phyloP scores from a whole-genome alignment of 2,888 invertebrate genomes.

The Amblyjoppa proteus region DNA sequence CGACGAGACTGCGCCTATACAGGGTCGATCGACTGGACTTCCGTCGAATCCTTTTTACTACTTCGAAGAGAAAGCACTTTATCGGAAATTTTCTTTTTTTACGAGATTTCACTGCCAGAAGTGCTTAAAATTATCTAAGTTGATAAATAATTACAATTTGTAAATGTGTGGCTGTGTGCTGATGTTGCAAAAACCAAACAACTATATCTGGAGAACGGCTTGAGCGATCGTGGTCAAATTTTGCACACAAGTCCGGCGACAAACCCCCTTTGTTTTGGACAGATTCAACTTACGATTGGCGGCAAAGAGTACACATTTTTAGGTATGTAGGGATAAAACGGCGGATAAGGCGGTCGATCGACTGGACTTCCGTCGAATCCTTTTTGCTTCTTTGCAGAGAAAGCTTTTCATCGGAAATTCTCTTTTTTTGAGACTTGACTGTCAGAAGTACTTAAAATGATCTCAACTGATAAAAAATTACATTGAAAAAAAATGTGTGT shows the following conservation, averaged over 20 bases:
- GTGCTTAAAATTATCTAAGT: not conserved
- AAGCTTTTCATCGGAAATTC: too few species aligned
- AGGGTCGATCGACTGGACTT: constrained; percentile 54
- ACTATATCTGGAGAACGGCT: not conserved
- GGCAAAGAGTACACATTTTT: too few species aligned
- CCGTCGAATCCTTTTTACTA: constrained; percentile 50
- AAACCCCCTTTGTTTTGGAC: not conserved
- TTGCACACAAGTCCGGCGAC: not conserved
- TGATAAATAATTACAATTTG: not conserved
- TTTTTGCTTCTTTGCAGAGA: too few species aligned
- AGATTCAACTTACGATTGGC: not conserved
- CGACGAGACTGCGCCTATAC: constrained; percentile 63
- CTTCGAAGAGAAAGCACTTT: too few species aligned
- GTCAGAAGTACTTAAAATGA: too few species aligned
- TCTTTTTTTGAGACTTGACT: not conserved
- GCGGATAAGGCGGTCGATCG: too few species aligned
- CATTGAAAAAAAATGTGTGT: not conserved
- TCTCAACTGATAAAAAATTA: not conserved
- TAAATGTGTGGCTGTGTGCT: too few species aligned
- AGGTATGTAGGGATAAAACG: too few species aligned
- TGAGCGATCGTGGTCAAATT: not conserved
- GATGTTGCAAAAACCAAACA: not conserved
- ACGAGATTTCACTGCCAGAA: not conserved
- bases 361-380: too few species aligned
- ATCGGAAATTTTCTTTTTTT: not conserved